Evolutionary conservation across 2,888 invertebrate species (phyloP).

Genomic region (Perdita meconis): DNA sequence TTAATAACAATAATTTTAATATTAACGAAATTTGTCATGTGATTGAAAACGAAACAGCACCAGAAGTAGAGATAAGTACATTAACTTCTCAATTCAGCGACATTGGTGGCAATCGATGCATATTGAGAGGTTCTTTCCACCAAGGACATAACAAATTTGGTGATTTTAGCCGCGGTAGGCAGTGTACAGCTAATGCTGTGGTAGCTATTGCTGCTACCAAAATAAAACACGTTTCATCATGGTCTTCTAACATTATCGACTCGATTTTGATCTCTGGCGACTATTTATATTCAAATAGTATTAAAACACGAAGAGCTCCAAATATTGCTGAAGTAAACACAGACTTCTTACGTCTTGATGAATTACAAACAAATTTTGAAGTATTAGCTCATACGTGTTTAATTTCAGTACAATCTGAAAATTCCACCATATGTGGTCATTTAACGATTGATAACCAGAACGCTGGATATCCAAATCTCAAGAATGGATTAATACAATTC

Average conservation of each 20-base stretch:
- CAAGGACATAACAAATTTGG: neutral
- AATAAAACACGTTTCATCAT: neutral
- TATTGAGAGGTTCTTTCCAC: neutral
- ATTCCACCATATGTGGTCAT: neutral
- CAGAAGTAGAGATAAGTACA: neutral
- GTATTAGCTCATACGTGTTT: neutral
- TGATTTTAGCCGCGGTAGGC: neutral
- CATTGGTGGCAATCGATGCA: neutral
- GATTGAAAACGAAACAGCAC: neutral
- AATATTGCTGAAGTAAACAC: neutral
- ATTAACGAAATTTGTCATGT: too few relatives aligned
- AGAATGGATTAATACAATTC: neutral
- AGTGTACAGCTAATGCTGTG: neutral
- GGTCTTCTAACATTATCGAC: neutral
- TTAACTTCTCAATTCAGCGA: neutral
- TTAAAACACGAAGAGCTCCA: neutral
- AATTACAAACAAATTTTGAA: neutral
- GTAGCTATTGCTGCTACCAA: neutral
- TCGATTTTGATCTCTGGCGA: neutral
- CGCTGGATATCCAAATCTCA: neutral
- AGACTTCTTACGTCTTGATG: neutral
- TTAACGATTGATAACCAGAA: neutral
- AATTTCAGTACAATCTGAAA: neutral
- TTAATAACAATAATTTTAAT: too few relatives aligned
- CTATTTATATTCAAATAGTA: neutral